Conservation (phyloP, 2,113 vertebrate genomes). For the Aramus guarauna region DNA sequence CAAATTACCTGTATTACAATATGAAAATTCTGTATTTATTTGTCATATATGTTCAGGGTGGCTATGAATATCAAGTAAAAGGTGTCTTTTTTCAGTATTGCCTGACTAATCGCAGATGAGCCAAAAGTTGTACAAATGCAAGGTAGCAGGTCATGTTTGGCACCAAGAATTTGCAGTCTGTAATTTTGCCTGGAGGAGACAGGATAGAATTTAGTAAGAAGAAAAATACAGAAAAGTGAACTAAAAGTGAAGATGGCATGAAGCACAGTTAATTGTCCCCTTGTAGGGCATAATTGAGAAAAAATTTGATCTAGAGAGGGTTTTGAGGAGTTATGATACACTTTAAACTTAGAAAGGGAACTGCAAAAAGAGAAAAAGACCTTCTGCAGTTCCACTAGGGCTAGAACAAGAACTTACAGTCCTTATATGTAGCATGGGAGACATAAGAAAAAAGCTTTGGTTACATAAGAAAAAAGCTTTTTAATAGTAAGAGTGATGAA, state of each 20-base stretch:
- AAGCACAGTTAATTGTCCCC: neutral
- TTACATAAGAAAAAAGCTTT: neutral
- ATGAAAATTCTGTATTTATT: neutral
- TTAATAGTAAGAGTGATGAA: neutral
- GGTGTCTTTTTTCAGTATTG: neutral
- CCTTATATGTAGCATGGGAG: neutral
- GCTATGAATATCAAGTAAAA: neutral
- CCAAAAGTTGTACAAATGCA: neutral
- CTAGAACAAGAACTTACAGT: neutral
- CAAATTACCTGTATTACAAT: neutral
- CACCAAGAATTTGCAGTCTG: neutral
- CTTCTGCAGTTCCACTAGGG: neutral
- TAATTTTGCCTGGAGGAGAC: neutral
- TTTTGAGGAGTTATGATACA: neutral
- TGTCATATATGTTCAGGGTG: neutral
- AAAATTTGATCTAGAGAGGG: neutral
- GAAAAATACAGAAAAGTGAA: neutral
- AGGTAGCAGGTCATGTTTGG: neutral
- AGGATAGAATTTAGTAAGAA: neutral
- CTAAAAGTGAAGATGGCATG: neutral
- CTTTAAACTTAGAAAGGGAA: neutral
- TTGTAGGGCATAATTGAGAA: neutral
- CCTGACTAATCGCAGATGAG: neutral
- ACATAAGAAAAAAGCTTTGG: neutral
- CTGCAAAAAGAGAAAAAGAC: neutral